Base-by-base conservation (phyloP, 2,888 invertebrate genomes). In the Oasisia sp. region DNA sequence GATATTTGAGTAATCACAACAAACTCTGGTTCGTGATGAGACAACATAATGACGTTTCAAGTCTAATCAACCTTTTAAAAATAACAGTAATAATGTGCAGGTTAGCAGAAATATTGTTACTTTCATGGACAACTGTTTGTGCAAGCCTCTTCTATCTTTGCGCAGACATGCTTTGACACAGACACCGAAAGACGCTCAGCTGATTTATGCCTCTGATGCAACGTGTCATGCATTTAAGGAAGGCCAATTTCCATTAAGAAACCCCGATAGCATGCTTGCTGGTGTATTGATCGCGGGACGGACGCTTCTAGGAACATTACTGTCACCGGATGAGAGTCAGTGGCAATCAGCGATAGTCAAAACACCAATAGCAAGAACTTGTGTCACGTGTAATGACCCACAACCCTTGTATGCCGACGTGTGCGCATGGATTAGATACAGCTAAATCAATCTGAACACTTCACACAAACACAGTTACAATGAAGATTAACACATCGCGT, bases 221-320 rank as follows among this genome's bases (percentile, higher is more conserved):
- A 27, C n/a, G 74, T 74, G 74, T 74, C 74, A 74, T 74, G 74
- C 74, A 74, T 74, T 74, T 74, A 27, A 74, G 74, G 74, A 74
- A 74, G 74, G 74, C 74, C 74, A 74, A 74, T 74, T 74, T 74
- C 27, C 74, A n/a, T 74, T 74, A 74, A 74, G 27, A 74, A 74
- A n/a, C 74, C 74, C 74, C 27, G n/a, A 74, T 27, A 74, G 74
- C 74, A 19, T 74, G 74, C 74, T 74, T 27, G 19, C 74, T 5
- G 19, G 14, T 58, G 27, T 74, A 74, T 74, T 74, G 74, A 74
- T 74, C n/a, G 19, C 27, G 27, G 74, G 19, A 74, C 7, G 74
- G 74, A 74, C 27, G n/a, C 74, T 74, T 74, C 74, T 74, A 74
- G 27, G 74, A 74, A 74, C 74, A 74, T 74, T 74, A 74, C 74